phyloP scores from a whole-genome alignment of 2,113 vertebrate genomes.

The Furnarius figulus region DNA sequence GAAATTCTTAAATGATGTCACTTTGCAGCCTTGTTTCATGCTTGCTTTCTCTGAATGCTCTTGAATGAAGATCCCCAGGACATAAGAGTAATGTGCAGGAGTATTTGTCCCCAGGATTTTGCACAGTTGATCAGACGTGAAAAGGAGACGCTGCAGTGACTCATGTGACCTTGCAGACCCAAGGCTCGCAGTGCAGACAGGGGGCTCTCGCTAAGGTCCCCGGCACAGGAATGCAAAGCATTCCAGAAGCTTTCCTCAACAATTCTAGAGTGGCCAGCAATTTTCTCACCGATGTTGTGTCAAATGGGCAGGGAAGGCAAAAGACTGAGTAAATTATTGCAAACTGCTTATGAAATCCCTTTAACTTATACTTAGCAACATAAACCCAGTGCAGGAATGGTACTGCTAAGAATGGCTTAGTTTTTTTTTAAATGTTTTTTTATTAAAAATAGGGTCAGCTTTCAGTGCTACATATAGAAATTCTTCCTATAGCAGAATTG shows the following conservation, averaged over 20 bases:
- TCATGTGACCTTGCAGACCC: conserved; percentile 2
- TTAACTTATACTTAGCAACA: background rate
- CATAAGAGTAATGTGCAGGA: background rate
- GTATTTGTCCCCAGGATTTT: conserved; percentile 9
- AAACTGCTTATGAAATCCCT: background rate
- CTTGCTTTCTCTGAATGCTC: background rate
- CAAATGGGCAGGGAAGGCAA: background rate
- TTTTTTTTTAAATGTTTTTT: background rate
- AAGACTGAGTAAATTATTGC: background rate
- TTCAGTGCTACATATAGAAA: background rate
- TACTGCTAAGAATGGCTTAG: background rate
- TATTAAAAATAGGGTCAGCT: background rate
- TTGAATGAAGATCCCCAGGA: conserved; percentile 3
- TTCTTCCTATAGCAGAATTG: background rate
- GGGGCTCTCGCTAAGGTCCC: background rate
- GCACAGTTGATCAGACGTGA: background rate
- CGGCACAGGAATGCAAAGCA: conserved; percentile 5
- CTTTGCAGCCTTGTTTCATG: background rate
- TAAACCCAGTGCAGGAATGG: background rate
- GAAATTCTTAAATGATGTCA: background rate
- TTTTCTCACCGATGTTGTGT: background rate
- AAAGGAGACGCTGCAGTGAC: background rate
- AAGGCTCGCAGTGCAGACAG: background rate
- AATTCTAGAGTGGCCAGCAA: background rate
- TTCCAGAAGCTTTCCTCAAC: background rate